Conservation (phyloP, 1,140 invertebrate species). For the Steinernema feltiae region DNA sequence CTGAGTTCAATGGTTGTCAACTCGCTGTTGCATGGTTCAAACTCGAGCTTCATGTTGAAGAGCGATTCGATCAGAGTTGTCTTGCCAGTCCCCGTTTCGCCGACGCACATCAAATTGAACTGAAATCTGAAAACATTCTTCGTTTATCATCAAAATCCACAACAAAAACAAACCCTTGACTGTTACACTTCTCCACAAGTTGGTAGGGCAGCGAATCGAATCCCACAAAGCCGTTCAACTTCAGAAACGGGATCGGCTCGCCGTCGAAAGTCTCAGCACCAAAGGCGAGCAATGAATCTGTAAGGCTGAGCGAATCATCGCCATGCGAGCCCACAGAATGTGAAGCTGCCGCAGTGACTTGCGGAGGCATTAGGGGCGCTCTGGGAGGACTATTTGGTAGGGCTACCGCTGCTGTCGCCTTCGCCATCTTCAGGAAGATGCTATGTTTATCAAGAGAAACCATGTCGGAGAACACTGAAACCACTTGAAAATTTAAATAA, state of each 20-base stretch:
- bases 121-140: constrained; percentile 52
- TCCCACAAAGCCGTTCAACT: constrained; percentile 88
- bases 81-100: constrained; percentile 95
- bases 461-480: constrained; percentile 2
- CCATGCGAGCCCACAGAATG: no score
- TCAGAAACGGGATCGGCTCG: constrained; percentile 67
- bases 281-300: background rate
- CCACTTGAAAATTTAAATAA: background rate
- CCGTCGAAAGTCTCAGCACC: background rate
- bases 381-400: no score
- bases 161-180: constrained; percentile 71
- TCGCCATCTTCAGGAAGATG: background rate
- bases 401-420: no score
- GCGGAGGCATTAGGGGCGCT: no score
- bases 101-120: constrained; percentile 63
- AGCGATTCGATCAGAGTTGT: constrained; percentile 97
- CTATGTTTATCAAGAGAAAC: background rate
- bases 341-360: no score
- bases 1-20: constrained; percentile 79
- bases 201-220: constrained; percentile 98
- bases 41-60: constrained; percentile 94
- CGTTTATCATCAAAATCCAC: background rate
- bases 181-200: constrained; percentile 91
- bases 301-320: background rate
- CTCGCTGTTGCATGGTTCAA: constrained; percentile 54